Conservation (phyloP, 2,888 invertebrate genomes). For the Dasysyrphus albostriatus region DNA sequence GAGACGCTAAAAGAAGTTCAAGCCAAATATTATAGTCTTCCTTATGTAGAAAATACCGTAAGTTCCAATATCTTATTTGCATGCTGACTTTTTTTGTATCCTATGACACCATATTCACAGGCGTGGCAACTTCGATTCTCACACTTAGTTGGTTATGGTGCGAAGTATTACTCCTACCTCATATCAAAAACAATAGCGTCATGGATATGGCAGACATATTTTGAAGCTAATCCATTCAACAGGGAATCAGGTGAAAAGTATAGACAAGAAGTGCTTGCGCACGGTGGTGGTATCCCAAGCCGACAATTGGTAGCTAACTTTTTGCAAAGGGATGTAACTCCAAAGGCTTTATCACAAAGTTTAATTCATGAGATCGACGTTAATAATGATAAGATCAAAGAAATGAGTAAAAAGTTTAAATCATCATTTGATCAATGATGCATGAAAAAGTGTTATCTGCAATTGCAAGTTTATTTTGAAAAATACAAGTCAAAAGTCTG, state of each 20-base stretch:
- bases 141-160: conserved; percentile 98
- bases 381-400: conserved; percentile 85
- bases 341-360: conserved; percentile 91
- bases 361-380: conserved; percentile 90
- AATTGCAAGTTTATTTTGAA: not conserved
- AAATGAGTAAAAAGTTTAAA: conserved; percentile 77
- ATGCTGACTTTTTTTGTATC: not conserved
- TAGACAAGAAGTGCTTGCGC: conserved; percentile 90
- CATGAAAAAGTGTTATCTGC: not conserved
- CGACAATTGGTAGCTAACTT: conserved; percentile 91
- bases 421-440: conserved; percentile 38
- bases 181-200: conserved; percentile 97
- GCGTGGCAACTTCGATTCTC: conserved; percentile 98
- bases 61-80: conserved; percentile 76
- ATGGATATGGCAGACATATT: conserved; percentile 95
- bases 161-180: conserved; percentile 99
- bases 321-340: conserved; percentile 90
- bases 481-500: not conserved
- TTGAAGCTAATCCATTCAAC: conserved; percentile 90
- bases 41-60: conserved; percentile 94
- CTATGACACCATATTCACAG: conserved; percentile 82
- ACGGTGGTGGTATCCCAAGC: conserved; percentile 95
- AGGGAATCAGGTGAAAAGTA: conserved; percentile 92
- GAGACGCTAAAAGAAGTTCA: conserved; percentile 91
- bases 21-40: conserved; percentile 92